A percentile compares a stretch with the other conserved stretches of the same genome.
These are phyloP conservation scores for Elmis aenea DNA, from an alignment of 2,888 invertebrate species.

Conservation along the genomic window DNA sequence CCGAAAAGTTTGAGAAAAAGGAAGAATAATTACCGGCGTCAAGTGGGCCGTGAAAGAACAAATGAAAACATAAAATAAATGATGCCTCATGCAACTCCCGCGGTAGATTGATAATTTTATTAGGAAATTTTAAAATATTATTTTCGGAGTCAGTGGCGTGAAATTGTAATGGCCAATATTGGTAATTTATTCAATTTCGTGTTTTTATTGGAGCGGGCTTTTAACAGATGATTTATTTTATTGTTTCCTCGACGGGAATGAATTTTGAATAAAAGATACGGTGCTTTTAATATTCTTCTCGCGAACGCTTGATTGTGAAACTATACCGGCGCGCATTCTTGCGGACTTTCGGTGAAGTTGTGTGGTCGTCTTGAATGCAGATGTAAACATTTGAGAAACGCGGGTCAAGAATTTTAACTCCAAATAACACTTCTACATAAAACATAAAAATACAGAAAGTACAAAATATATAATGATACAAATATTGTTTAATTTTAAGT, in stretches of 20 bases:
- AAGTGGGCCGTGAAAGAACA: conserved; percentile 45
- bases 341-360: conserved; percentile 30
- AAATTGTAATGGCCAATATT: conserved; percentile 41
- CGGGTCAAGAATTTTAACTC: conserved; percentile 26
- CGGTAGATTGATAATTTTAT: conserved; percentile 29
- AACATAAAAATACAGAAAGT: no score
- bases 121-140: conserved; percentile 36
- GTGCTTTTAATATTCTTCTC: conserved; percentile 26
- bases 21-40: conserved; percentile 45
- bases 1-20: conserved; percentile 22
- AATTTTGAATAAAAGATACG: conserved; percentile 31
- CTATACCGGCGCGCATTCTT: conserved; percentile 30
- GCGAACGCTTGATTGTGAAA: conserved; percentile 32
- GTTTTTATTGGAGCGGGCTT: conserved; percentile 37
- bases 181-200: conserved; percentile 41
- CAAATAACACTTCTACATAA: no score
- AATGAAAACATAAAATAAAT: conserved; percentile 47
- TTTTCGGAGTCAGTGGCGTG: conserved; percentile 37
- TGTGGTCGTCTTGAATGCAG: conserved; percentile 31
- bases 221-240: conserved; percentile 41
- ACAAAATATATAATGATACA: no score
- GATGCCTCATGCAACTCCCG: conserved; percentile 34
- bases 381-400: conserved; percentile 26
- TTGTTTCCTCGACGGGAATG: conserved; percentile 26
- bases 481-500: no score